phyloP scores from a whole-genome alignment of 2,888 invertebrate genomes.

The Chrysina gloriosa region DNA sequence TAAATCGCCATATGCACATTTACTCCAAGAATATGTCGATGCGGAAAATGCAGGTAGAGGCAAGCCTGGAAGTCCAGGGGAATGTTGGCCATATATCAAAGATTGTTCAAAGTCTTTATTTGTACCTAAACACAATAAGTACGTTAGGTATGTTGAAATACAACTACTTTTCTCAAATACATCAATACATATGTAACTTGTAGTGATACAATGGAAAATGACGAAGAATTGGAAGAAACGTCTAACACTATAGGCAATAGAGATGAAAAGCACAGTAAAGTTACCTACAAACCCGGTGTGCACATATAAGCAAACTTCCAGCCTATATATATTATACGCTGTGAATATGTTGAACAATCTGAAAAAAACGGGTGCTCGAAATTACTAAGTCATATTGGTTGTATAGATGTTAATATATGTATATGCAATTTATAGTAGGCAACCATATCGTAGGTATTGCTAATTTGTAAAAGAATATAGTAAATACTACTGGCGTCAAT shows the following conservation, averaged over 20 bases:
- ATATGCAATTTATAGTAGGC: background rate
- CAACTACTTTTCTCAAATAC: background rate
- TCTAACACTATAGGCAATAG: constrained; percentile 42
- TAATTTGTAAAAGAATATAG: background rate
- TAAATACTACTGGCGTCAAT: background rate
- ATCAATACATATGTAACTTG: constrained; percentile 37
- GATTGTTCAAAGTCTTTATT: constrained; percentile 87
- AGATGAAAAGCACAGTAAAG: constrained; percentile 48
- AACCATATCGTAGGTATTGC: no score
- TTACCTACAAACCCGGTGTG: constrained; percentile 56
- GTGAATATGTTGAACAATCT: background rate
- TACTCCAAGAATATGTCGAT: constrained; percentile 81
- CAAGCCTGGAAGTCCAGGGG: constrained; percentile 69
- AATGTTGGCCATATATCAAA: constrained; percentile 88
- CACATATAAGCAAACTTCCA: constrained; percentile 30
- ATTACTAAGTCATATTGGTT: constrained; percentile 40
- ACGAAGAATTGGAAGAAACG: constrained; percentile 49
- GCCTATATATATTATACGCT: background rate
- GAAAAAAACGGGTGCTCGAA: constrained; percentile 39
- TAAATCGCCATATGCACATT: constrained; percentile 81
- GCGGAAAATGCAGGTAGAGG: constrained; percentile 82
- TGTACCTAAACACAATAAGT: constrained; percentile 68
- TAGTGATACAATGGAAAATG: constrained; percentile 50
- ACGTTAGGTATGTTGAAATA: constrained; percentile 62
- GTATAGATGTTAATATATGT: background rate